Percentiles rank a stretch among this genome's conserved stretches.
These are phyloP conservation scores for Trichoplusia ni DNA, from an alignment of 1,140 invertebrate species.

Conservation along the genomic window DNA sequence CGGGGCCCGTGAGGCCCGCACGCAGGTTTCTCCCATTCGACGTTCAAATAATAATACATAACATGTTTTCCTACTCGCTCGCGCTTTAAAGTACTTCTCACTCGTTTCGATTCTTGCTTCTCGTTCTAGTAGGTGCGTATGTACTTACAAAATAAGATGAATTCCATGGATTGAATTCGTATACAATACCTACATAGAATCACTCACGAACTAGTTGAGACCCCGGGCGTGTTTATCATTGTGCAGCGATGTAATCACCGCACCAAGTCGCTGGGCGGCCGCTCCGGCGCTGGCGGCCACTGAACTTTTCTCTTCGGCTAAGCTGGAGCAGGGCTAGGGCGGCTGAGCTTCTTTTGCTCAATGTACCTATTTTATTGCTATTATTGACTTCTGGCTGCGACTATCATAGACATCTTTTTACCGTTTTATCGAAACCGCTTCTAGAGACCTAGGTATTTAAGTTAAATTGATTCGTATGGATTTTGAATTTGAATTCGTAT, in stretches of 20 bases:
- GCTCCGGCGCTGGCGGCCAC: slow-evolving; percentile 10
- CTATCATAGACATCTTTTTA: too few species aligned
- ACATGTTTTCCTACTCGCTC: slow-evolving; percentile 71
- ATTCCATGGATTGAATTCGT: slow-evolving; percentile 52
- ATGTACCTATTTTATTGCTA: background rate
- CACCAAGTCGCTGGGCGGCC: background rate
- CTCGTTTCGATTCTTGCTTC: slow-evolving; percentile 46
- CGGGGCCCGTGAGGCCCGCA: slow-evolving; percentile 75
- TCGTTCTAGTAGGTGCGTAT: slow-evolving; percentile 46
- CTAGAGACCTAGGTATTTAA: too few species aligned
- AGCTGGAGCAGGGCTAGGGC: background rate
- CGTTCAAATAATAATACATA: slow-evolving; percentile 76
- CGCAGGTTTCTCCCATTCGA: slow-evolving; percentile 80
- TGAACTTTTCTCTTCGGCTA: slow-evolving; percentile 21
- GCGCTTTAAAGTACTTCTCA: slow-evolving; percentile 47
- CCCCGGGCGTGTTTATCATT: background rate
- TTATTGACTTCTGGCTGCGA: too few species aligned
- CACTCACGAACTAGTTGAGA: background rate
- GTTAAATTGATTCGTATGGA: too few species aligned
- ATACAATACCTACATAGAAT: background rate
- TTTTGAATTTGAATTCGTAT: too few species aligned
- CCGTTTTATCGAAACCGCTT: too few species aligned
- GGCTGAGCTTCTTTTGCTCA: background rate
- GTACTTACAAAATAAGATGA: slow-evolving; percentile 64
- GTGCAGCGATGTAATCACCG: background rate